phyloP scores from a whole-genome alignment of 1,140 invertebrate genomes.

The Octopus bimaculoides region DNA sequence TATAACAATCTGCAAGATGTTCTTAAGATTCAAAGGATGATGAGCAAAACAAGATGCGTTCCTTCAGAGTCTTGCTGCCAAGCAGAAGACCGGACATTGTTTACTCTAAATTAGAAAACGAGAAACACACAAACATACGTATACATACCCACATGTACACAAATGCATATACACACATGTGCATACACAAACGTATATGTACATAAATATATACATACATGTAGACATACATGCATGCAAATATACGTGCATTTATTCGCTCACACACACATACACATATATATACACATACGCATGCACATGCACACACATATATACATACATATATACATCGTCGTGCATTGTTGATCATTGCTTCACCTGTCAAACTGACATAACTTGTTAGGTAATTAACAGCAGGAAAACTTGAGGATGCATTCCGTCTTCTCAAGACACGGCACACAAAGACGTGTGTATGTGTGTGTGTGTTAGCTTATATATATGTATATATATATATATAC shows the following conservation, averaged over 20 bases:
- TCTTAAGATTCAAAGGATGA: too few species aligned
- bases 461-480: neutral
- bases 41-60: too few species aligned
- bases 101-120: too few species aligned
- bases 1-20: too few species aligned
- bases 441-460: neutral
- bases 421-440: too few species aligned
- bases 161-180: neutral
- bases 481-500: neutral
- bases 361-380: too few species aligned
- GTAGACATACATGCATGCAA: neutral
- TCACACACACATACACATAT: neutral
- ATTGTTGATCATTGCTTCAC: too few species aligned
- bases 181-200: neutral
- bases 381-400: too few species aligned
- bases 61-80: too few species aligned
- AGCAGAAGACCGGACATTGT: too few species aligned
- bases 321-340: neutral
- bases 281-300: neutral
- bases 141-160: neutral
- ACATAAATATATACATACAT: neutral
- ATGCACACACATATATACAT: neutral
- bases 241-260: neutral
- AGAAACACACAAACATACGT: neutral
- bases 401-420: too few species aligned